Evolutionary conservation across 2,797 vertebrate species (phyloP), one percentile per base, ranked within the genome.

Genomic region (Trichosurus vulpecula): DNA sequence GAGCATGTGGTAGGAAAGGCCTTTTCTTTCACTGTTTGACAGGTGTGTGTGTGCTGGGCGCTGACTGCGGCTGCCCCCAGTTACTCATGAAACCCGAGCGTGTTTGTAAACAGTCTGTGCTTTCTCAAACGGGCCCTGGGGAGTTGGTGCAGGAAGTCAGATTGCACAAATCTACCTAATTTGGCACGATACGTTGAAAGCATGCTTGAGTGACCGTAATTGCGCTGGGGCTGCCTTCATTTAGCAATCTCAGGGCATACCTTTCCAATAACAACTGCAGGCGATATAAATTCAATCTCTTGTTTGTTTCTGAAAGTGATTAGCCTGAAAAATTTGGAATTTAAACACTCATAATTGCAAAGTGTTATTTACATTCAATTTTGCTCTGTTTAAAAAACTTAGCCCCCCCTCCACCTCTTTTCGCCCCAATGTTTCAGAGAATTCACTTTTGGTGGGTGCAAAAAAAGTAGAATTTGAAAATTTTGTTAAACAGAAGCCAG

Each of bases 41-140:
- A 99, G 99, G 99, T 99, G 99, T 98, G 98, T 98, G 98, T 97
- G 74, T 89, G 96, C 95, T 97, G 91, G 95, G 98, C 92, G 97
- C 96, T 95, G 97, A 97, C 95, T 96, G 95, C 97, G 74, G 90
- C 66, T 93, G 97, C 94, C 56, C 97, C 41, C 91, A 93, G 98
- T 94, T 97, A 98, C 98, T 98, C 97, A 92, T 98, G 99, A 99
- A 99, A 99, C 98, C 98, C 74, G 98, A 99, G 98, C 98, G 98
- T 99, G 99, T 99, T 99, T 98, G 99, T 99, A 99, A 99, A 99
- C 99, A 99, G 99, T 99, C 99, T 99, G 99, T 98, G 97, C 98
- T 99, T 99, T 99, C 99, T 99, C 99, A 99, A 99, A 98, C 98
- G 98, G 98, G 98, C 99, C 99, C 98, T 93, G 2, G 98, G 99